A percentile compares a stretch with the other conserved stretches of the same genome.
phyloP scores from a whole-genome alignment of 1,140 invertebrate species.

The Euura saliciscinereae region DNA sequence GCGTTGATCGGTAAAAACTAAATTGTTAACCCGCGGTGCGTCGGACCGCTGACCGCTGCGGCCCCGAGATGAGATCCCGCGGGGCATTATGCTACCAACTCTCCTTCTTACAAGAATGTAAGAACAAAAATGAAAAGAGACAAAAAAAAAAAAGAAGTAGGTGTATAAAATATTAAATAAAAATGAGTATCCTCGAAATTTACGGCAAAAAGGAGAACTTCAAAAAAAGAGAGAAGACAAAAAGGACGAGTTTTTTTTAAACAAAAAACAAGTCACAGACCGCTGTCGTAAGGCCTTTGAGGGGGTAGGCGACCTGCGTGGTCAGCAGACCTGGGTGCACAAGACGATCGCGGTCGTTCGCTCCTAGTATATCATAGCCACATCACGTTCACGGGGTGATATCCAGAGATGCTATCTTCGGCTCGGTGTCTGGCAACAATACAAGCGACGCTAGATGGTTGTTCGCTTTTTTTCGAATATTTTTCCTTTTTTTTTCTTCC shows the following conservation, averaged over 20 bases:
- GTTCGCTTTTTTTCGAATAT: background rate
- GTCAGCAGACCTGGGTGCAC: background rate
- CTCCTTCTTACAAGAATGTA: background rate
- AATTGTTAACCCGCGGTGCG: background rate
- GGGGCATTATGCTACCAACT: too few relatives aligned
- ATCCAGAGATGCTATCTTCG: background rate
- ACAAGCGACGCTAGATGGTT: background rate
- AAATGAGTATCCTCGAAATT: too few relatives aligned
- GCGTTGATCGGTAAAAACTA: slow-evolving; percentile 5
- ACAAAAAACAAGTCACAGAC: too few relatives aligned
- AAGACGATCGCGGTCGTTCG: background rate
- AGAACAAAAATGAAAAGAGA: background rate
- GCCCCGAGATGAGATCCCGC: too few relatives aligned
- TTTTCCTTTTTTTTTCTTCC: background rate
- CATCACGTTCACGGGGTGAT: background rate
- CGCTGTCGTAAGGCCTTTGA: too few relatives aligned
- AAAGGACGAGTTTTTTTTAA: background rate
- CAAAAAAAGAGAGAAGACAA: too few relatives aligned
- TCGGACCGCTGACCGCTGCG: background rate
- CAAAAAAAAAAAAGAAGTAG: background rate
- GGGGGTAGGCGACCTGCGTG: slow-evolving; percentile 1
- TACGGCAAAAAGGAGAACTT: too few relatives aligned
- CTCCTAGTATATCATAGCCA: slow-evolving; percentile 4
- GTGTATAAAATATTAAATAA: too few relatives aligned
- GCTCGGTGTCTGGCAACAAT: background rate